These are phyloP conservation scores for Entosphenus tridentatus DNA, from an alignment of 2,113 vertebrate genomes.

Conservation along the genomic window DNA sequence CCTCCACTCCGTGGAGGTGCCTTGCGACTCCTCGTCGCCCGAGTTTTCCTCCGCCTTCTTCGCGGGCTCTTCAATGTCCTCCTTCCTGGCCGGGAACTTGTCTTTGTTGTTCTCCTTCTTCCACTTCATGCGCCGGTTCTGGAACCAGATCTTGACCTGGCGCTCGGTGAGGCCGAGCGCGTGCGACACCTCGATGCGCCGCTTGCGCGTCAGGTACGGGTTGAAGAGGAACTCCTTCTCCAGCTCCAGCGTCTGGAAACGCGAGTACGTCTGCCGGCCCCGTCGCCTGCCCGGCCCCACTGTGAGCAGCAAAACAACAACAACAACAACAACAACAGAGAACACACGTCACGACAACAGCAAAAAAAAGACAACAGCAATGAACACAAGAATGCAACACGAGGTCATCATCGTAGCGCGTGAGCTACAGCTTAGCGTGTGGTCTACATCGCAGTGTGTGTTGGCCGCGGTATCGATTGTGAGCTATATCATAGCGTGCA, in stretches of 20 bases:
- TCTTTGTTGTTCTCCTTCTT: conserved; percentile 62
- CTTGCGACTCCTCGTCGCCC: too few relatives aligned
- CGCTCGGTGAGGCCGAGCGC: conserved; percentile 42
- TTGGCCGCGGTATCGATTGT: too few relatives aligned
- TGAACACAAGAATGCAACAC: too few relatives aligned
- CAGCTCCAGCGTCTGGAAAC: conserved; percentile 49
- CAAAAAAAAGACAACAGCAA: too few relatives aligned
- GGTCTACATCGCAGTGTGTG: too few relatives aligned
- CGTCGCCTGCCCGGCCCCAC: conserved; percentile 45
- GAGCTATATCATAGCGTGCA: too few relatives aligned
- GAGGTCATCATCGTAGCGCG: too few relatives aligned
- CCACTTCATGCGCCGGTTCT: conserved; percentile 56
- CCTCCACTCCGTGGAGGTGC: too few relatives aligned
- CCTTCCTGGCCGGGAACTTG: conserved; percentile 36
- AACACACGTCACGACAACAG: too few relatives aligned
- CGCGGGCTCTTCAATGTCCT: conserved; percentile 29
- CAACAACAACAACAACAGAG: conserved; percentile 10
- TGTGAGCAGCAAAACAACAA: conserved; percentile 24
- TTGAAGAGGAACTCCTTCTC: conserved; percentile 58
- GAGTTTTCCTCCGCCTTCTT: conserved; percentile 26
- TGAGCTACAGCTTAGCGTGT: too few relatives aligned
- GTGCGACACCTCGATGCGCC: conserved; percentile 51
- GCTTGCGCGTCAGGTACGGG: conserved; percentile 50
- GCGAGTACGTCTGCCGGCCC: conserved; percentile 53
- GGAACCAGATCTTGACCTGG: conserved; percentile 58